Conservation (phyloP, 2,888 invertebrate species). For the Phalangium opilio region DNA sequence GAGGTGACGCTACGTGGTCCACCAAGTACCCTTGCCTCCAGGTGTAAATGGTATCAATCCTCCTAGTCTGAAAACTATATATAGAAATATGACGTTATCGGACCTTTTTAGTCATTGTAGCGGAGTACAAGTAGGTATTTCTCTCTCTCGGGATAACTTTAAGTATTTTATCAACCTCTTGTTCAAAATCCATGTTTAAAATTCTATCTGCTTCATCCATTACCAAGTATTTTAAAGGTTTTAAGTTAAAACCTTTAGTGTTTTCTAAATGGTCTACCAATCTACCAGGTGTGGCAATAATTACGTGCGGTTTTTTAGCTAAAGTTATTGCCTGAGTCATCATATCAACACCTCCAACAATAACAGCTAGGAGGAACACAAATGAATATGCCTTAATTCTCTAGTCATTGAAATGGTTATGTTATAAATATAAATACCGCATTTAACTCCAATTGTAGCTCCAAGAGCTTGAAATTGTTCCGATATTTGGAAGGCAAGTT, state of each 20-base stretch:
- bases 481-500: constrained; percentile 93
- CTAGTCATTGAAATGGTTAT: constrained; percentile 1
- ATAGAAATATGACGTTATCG: constrained; percentile 23
- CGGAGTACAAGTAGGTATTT: constrained; percentile 85
- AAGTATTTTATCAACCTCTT: constrained; percentile 90
- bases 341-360: constrained; percentile 99
- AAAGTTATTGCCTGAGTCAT: constrained; percentile 76
- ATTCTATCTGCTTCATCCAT: constrained; percentile 99
- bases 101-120: constrained; percentile 94
- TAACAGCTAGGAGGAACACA: constrained; percentile 45
- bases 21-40: no score
- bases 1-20: no score
- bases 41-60: no score
- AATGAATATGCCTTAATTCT: not conserved
- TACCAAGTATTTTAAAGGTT: constrained; percentile 72
- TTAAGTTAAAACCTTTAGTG: constrained; percentile 89
- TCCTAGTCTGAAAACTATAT: no score
- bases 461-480: constrained; percentile 95
- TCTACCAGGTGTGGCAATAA: constrained; percentile 92
- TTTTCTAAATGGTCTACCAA: constrained; percentile 92
- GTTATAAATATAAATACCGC: constrained; percentile 33
- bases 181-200: constrained; percentile 97
- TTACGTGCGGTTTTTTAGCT: constrained; percentile 90
- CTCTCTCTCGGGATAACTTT: constrained; percentile 80
- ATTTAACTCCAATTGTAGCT: constrained; percentile 77